These are phyloP conservation scores for Xiphias gladius DNA, from an alignment of 2,113 vertebrate genomes.

Conservation along the genomic window DNA sequence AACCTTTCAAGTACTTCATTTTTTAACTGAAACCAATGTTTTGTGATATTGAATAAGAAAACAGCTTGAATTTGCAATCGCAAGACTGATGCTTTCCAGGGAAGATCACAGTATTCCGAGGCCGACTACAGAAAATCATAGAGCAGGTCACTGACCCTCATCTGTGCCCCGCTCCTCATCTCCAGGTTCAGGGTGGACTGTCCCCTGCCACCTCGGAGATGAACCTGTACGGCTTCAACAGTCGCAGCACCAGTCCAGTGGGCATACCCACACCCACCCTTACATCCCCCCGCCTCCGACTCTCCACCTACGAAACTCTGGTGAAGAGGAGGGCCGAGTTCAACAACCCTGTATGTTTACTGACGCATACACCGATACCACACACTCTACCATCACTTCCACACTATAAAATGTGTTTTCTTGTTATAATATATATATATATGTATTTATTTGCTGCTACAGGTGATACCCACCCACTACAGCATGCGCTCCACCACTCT, in stretches of 20 bases:
- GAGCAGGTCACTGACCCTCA: neutral
- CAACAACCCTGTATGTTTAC: constrained; percentile 41
- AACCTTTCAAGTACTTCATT: too few species aligned
- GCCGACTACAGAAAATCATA: too few species aligned
- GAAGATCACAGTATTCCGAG: too few species aligned
- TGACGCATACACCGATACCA: neutral
- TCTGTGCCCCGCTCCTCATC: neutral
- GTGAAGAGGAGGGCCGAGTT: constrained; percentile 71
- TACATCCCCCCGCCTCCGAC: constrained; percentile 42
- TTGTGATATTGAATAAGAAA: too few species aligned
- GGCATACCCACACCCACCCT: neutral
- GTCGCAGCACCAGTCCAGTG: constrained; percentile 77
- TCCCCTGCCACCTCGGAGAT: constrained; percentile 81
- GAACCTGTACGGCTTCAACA: constrained; percentile 77
- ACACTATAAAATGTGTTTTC: neutral
- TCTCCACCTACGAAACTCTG: constrained; percentile 78
- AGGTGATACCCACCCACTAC: constrained; percentile 63
- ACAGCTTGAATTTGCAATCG: too few species aligned
- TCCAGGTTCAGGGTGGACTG: constrained; percentile 56
- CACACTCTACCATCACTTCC: neutral
- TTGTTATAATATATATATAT: neutral
- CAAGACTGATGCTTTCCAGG: too few species aligned
- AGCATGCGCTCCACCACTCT: constrained; percentile 66
- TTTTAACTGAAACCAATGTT: too few species aligned
- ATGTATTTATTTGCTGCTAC: neutral